Conservation (phyloP, 2,797 vertebrate genomes). For the Oophaga sylvatica region DNA sequence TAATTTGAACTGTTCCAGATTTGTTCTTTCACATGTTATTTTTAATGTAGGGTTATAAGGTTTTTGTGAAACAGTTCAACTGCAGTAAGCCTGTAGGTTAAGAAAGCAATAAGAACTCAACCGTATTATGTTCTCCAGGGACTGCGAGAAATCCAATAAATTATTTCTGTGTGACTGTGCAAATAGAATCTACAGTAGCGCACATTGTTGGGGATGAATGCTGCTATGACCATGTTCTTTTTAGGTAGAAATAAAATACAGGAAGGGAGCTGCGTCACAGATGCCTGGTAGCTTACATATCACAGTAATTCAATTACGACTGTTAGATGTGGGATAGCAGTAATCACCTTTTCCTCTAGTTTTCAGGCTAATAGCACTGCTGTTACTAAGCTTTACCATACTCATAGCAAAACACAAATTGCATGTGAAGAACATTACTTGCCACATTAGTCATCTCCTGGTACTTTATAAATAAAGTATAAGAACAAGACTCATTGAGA, state of each 20-base stretch:
- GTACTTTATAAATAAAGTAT: constrained; percentile 21
- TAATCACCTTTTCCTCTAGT: constrained; percentile 17
- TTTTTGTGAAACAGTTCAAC: constrained; percentile 2
- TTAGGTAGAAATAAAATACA: constrained; percentile 1
- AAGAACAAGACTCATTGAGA: background rate
- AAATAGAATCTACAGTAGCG: constrained; percentile 46
- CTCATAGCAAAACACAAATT: constrained; percentile 5
- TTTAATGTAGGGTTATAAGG: background rate
- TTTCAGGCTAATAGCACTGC: background rate
- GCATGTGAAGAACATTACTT: constrained; percentile 16
- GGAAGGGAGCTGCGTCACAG: background rate
- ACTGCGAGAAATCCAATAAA: constrained; percentile 37
- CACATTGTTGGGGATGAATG: constrained; percentile 46
- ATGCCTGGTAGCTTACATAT: constrained; percentile 2
- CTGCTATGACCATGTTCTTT: constrained; percentile 11
- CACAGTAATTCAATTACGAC: constrained; percentile 6
- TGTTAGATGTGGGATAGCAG: constrained; percentile 21
- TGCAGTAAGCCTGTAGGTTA: constrained; percentile 14
- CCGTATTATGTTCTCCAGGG: constrained; percentile 25
- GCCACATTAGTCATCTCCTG: background rate
- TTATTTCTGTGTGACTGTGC: constrained; percentile 33
- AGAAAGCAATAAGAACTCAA: constrained; percentile 29
- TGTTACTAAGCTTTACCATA: background rate
- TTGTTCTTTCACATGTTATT: background rate
- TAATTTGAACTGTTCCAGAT: constrained; percentile 20